Percentiles rank a stretch among this genome's conserved stretches.
phyloP scores from a whole-genome alignment of 2,888 invertebrate species.

The Orthosia gracilis region DNA sequence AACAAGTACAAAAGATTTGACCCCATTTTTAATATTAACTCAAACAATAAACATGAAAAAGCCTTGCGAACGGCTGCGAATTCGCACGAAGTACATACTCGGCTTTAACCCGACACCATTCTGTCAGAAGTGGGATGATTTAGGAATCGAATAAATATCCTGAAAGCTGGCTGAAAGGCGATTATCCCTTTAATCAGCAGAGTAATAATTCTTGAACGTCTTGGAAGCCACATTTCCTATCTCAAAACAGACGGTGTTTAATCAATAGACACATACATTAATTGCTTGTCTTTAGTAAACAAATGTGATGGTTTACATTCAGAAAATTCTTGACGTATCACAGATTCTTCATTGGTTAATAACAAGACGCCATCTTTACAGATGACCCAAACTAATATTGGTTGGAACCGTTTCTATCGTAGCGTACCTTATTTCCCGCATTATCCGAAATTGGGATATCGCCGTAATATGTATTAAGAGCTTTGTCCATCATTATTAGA shows the following conservation, averaged over 20 bases:
- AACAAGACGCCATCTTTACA: conserved; percentile 25
- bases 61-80: conserved; percentile 20
- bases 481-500: conserved; percentile 48
- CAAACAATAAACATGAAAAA: not conserved
- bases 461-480: conserved; percentile 40
- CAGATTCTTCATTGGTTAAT: conserved; percentile 15
- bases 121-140: conserved; percentile 39
- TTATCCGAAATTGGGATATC: conserved; percentile 43
- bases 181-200: conserved; percentile 32
- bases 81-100: conserved; percentile 1
- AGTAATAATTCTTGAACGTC: conserved; percentile 13
- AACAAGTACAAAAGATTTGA: too few relatives aligned
- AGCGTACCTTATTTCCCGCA: conserved; percentile 37
- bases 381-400: conserved; percentile 28
- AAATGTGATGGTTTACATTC: not conserved
- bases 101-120: conserved; percentile 35
- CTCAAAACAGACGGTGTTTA: conserved; percentile 18
- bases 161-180: conserved; percentile 2
- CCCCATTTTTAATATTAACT: not conserved
- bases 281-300: conserved; percentile 3
- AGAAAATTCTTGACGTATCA: not conserved
- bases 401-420: conserved; percentile 33
- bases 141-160: conserved; percentile 47
- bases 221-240: conserved; percentile 20
- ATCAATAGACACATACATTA: not conserved